Evolutionary conservation across 53 echinoderm and acorn worm species (phyloP), one percentile per base, ranked within the genome.

Genomic region (Arbacia lixula): DNA sequence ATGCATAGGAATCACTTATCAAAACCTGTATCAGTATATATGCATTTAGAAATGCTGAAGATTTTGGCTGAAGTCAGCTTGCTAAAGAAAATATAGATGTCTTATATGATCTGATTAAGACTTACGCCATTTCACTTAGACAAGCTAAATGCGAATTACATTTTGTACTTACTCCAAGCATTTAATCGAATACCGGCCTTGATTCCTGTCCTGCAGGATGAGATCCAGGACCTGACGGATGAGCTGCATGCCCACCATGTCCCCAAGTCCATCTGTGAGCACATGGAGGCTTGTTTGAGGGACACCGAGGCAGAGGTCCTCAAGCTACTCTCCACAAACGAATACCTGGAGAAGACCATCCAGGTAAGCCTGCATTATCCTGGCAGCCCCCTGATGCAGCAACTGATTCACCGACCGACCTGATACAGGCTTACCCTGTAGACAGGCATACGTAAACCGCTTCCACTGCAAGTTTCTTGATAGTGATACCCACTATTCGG

Each of bases 291-390:
- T 54, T 92, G 95, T 38, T 79, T 92, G 21, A 66, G 94, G 53
- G 95, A 95, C 40, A 92, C 95, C 0, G 99, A 99, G 74, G 95
- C 94, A n/a, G 99, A 95, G 46, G 94, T 99, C 30, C 76, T 94
- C 28, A 99, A 94, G 52, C 92, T 99, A 12, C 94, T 99, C 36
- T 95, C 95, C 56, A 99, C 99, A 6, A 99, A 99, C 63, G 99
- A 99, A 57, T 95, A 99, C 83, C 74, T 99, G 54, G 99, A 92
- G 64, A 99, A 94, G 72, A 99, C 99, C 1, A 99, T 99, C 46
- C 94, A 95, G 98, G 95, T 93, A 16, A 83, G 26, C 36, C 0
- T 16, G 6, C 16, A 14, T 46, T 46, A 46, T 8, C 8, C 46
- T 10, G 46, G 14, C 46, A 46, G 46, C 46, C 46, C 46, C 14